These are phyloP conservation scores for Rhabditoides inermis DNA, from an alignment of 2,888 invertebrate genomes.

Conservation along the genomic window DNA sequence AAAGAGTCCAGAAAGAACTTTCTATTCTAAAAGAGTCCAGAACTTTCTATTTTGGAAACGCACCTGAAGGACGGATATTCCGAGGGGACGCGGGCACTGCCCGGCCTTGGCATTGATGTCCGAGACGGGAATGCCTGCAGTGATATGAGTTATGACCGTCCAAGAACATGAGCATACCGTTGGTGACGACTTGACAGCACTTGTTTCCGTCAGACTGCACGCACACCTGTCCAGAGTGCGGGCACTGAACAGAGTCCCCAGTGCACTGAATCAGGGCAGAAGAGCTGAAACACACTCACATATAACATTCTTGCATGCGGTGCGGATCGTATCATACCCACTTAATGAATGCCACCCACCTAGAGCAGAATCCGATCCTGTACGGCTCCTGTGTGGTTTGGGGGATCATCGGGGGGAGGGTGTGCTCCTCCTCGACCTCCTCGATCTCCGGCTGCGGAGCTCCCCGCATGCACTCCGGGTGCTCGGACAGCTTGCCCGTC, in stretches of 20 bases:
- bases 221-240: slow-evolving; percentile 46
- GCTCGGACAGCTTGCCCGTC: slow-evolving; percentile 36
- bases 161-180: slow-evolving; percentile 20
- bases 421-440: background rate
- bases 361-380: slow-evolving; percentile 30
- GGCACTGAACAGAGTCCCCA: slow-evolving; percentile 41
- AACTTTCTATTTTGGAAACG: background rate
- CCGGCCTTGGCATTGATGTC: slow-evolving; percentile 50
- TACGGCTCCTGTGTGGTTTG: slow-evolving; percentile 16
- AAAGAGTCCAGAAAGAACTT: too few relatives aligned
- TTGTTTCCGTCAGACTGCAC: slow-evolving; percentile 45
- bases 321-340: background rate
- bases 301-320: background rate
- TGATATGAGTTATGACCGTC: too few relatives aligned
- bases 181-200: slow-evolving; percentile 45
- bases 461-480: slow-evolving; percentile 38
- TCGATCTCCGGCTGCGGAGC: slow-evolving; percentile 19
- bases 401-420: background rate
- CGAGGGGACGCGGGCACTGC: slow-evolving; percentile 45
- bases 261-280: slow-evolving; percentile 47
- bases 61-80: slow-evolving; percentile 35
- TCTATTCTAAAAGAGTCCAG: too few relatives aligned
- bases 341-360: slow-evolving; percentile 6
- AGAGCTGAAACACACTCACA: slow-evolving; percentile 13
- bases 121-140: slow-evolving; percentile 46